Conservation (phyloP, 2,113 vertebrate species). For the Pollachius pollachius region DNA sequence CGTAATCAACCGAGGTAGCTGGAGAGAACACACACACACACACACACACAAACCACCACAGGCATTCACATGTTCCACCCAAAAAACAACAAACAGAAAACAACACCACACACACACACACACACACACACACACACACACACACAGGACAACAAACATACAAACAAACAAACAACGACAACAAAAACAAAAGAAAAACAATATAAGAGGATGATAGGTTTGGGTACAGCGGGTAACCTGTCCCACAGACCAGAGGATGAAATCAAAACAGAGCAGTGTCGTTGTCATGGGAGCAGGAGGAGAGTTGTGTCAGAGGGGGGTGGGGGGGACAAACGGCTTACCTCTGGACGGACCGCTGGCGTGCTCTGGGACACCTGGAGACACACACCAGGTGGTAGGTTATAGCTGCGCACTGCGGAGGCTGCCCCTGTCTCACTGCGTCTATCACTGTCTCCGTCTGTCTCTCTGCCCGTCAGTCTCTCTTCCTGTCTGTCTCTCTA, state of each 20-base stretch:
- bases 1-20: conserved; percentile 99
- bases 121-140: conserved; percentile 67
- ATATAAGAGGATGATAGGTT: conserved; percentile 87
- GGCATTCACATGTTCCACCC: conserved; percentile 29
- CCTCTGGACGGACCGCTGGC: conserved; percentile 83
- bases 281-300: conserved; percentile 46
- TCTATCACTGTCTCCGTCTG: no score
- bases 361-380: conserved; percentile 82
- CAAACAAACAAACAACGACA: conserved; percentile 60
- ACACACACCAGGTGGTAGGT: conserved; percentile 48
- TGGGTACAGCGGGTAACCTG: conserved; percentile 77
- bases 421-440: not conserved
- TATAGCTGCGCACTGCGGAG: conserved; percentile 31
- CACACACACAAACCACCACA: conserved; percentile 26
- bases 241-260: conserved; percentile 73
- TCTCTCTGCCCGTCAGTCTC: no score
- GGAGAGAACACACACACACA: conserved; percentile 70
- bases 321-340: conserved; percentile 66
- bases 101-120: conserved; percentile 55
- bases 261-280: conserved; percentile 69
- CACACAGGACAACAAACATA: conserved; percentile 71
- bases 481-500: no score
- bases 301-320: conserved; percentile 13
- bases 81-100: conserved; percentile 57
- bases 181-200: conserved; percentile 61